Base-by-base conservation (phyloP, 2,888 invertebrate species). In the Schizotus pectinicornis region DNA sequence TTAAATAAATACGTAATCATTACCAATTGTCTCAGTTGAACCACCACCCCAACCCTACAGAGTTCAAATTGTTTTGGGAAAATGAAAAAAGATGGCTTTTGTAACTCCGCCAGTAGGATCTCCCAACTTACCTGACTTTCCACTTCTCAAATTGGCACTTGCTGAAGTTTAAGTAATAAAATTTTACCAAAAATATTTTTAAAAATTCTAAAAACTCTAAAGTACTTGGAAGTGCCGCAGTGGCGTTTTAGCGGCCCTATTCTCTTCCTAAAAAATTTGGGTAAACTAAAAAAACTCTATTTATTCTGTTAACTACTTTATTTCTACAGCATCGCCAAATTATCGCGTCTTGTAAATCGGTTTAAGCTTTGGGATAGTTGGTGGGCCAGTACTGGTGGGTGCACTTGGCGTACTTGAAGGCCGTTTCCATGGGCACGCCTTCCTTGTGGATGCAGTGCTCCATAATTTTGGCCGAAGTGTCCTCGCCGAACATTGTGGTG, bases 381-480 rank as follows among this genome's bases (percentile, higher is more conserved):
- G 51, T 67, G 8, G 79, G 79, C 34, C 81, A 80, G 0, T 82
- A 78, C 31, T 55, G 12, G 33, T 37, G 9, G 38, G 9, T 33
- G 13, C 43, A 43, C 31, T 43, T 43, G 0, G 43, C 32, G 33
- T 43, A 43, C 6, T 43, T 33, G 9, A 43, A 43, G 5, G 43
- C 43, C 3, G 8, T 43, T n/a, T 43, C 43, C 8, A 30, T 31
- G 1, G 43, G 32, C 31, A 33, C 33, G 7, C 8, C 3, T 6
- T 43, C 33, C 32, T 43, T 43, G n/a, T 11, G 32, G 12, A 43
- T 6, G n/a, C 43, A 43, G 8, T 43, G 32, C 1, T 13, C 33
- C 32, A 32, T 5, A 9, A 43, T 43, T 32, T 43, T 43, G 6
- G 12, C 32, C 6, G 11, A 9, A 2, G 32, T 43, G 5, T 43